Evolutionary conservation across 2,888 invertebrate genomes (phyloP).

Genomic region (Xestia sexstrigata): DNA sequence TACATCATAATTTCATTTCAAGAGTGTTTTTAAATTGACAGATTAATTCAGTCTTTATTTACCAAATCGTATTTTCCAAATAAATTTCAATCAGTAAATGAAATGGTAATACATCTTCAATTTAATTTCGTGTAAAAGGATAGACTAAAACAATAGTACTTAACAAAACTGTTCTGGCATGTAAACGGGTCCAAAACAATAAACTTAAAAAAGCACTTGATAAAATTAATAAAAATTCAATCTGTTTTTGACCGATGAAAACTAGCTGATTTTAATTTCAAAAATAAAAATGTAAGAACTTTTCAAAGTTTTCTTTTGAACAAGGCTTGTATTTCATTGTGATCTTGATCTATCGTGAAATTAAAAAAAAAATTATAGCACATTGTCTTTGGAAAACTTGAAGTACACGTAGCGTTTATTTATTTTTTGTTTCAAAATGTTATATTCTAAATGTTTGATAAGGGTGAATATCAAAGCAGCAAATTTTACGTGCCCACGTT

Average conservation of each 20-base stretch:
- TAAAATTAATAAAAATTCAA: not conserved
- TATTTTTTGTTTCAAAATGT: too few species aligned
- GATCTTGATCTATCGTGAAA: not conserved
- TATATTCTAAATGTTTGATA: too few species aligned
- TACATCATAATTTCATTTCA: not conserved
- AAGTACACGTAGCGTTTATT: too few species aligned
- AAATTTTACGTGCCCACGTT: too few species aligned
- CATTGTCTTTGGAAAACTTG: too few species aligned
- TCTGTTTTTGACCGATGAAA: not conserved
- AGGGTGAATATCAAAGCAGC: too few species aligned
- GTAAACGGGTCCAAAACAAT: not conserved
- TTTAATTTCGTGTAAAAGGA: not conserved
- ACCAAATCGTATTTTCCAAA: not conserved
- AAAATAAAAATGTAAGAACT: not conserved
- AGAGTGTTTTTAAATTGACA: not conserved
- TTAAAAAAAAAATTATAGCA: too few species aligned
- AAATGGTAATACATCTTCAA: constrained; percentile 10
- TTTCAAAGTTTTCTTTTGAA: not conserved
- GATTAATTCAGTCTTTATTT: constrained; percentile 6
- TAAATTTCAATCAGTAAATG: not conserved
- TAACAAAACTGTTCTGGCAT: too few species aligned
- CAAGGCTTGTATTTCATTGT: too few species aligned
- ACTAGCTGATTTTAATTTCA: not conserved
- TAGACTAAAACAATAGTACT: not conserved
- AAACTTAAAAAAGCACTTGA: not conserved